Percentiles rank a stretch among this genome's conserved stretches.
phyloP scores from a whole-genome alignment of 1,140 invertebrate species.

The Phymorhynchus buccinoides region DNA sequence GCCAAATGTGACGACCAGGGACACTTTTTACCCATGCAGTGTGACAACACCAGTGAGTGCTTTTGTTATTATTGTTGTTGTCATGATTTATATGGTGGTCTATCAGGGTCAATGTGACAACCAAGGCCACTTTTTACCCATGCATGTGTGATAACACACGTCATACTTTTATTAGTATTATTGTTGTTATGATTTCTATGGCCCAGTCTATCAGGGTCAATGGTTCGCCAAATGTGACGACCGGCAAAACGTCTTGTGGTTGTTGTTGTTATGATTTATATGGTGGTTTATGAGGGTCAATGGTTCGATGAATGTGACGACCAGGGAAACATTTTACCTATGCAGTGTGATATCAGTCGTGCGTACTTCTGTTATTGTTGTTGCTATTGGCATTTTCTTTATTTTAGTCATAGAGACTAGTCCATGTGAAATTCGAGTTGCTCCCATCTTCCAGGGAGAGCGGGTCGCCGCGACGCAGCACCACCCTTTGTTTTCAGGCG shows the following conservation, averaged over 20 bases:
- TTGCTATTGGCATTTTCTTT: too few relatives aligned
- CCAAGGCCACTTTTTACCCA: neutral
- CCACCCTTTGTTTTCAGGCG: too few relatives aligned
- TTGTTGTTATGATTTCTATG: neutral
- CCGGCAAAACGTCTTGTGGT: too few relatives aligned
- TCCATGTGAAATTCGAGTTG: too few relatives aligned
- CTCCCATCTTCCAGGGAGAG: too few relatives aligned
- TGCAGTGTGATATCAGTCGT: constrained; percentile 57
- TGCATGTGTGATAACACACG: neutral
- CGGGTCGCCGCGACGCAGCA: too few relatives aligned
- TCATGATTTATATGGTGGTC: too few relatives aligned
- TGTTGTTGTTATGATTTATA: constrained; percentile 48
- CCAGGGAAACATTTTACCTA: constrained; percentile 48
- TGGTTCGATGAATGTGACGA: constrained; percentile 53
- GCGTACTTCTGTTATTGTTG: too few relatives aligned
- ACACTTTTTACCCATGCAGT: constrained; percentile 53
- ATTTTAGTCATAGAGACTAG: too few relatives aligned
- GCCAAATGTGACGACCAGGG: constrained; percentile 52
- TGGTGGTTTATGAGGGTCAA: constrained; percentile 48
- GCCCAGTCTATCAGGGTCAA: neutral
- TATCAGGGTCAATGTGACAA: too few relatives aligned
- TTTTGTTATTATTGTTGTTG: too few relatives aligned
- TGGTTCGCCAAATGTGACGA: neutral
- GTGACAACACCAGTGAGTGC: constrained; percentile 51
- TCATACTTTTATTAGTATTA: neutral